Percentiles rank a stretch among this genome's conserved stretches.
These are phyloP conservation scores for Cyprinella venusta DNA, from an alignment of 2,797 vertebrate genomes.

Conservation along the genomic window DNA sequence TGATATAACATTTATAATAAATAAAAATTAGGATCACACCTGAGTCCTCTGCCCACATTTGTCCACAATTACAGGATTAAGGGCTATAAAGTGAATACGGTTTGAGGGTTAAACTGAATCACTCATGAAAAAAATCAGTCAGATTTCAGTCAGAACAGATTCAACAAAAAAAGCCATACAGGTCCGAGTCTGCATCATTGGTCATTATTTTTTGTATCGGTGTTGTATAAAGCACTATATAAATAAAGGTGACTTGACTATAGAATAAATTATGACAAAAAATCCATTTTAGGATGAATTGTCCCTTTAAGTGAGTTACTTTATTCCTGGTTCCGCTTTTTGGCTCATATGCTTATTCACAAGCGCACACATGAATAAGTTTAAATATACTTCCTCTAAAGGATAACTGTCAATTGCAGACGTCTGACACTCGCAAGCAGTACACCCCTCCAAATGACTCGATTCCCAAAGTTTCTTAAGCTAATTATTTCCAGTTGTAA, in stretches of 20 bases:
- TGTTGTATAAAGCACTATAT: too few species aligned
- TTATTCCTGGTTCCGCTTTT: slow-evolving; percentile 41
- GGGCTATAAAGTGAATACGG: too few species aligned
- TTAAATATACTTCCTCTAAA: slow-evolving; percentile 59
- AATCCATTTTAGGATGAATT: not conserved
- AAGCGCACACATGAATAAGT: slow-evolving; percentile 34
- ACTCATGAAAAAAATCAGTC: not conserved
- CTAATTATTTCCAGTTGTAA: slow-evolving; percentile 84
- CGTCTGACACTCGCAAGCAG: slow-evolving; percentile 71
- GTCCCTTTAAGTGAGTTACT: slow-evolving; percentile 1
- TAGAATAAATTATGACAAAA: not conserved
- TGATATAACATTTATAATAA: too few species aligned
- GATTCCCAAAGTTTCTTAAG: slow-evolving; percentile 70
- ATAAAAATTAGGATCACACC: too few species aligned
- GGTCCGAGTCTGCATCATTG: not conserved
- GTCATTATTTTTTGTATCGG: not conserved
- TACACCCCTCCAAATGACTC: slow-evolving; percentile 69
- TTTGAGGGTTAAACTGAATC: too few species aligned
- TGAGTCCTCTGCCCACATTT: too few species aligned
- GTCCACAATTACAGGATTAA: too few species aligned
- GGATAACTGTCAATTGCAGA: slow-evolving; percentile 67
- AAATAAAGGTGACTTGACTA: not conserved
- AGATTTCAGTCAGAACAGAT: not conserved
- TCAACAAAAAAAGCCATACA: not conserved
- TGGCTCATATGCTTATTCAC: not conserved